phyloP scores from a whole-genome alignment of 2,797 vertebrate genomes.

The Enteromius treurensis region DNA sequence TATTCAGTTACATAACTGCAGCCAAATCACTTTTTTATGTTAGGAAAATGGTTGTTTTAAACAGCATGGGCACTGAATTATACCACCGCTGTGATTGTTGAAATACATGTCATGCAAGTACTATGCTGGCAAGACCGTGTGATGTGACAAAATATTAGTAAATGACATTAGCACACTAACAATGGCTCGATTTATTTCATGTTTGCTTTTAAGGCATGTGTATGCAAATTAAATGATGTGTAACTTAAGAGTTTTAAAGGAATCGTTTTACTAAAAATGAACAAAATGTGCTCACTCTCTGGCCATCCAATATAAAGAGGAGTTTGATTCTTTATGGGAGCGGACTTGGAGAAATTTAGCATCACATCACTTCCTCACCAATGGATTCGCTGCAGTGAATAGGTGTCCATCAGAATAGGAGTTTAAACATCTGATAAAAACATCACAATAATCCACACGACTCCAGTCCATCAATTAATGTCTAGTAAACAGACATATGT shows the following conservation, averaged over 20 bases:
- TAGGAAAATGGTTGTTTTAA: not conserved
- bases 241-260: not conserved
- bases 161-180: conserved; percentile 12
- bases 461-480: not conserved
- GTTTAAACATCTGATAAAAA: not conserved
- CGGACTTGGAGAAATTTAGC: not conserved
- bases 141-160: conserved; percentile 40
- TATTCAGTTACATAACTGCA: not conserved
- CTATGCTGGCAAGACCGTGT: not conserved
- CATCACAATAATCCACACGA: not conserved
- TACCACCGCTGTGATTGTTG: conserved; percentile 28
- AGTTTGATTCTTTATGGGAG: not conserved
- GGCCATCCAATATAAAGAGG: not conserved
- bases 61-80: conserved; percentile 45
- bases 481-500: not conserved
- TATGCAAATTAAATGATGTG: conserved; percentile 9
- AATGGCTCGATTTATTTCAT: not conserved
- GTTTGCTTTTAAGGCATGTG: not conserved
- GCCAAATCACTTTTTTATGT: not conserved
- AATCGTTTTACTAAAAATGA: not conserved
- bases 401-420: not conserved
- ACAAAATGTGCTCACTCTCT: not conserved
- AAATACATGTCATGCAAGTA: conserved; percentile 30
- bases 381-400: not conserved
- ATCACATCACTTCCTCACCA: not conserved